Evolutionary conservation across 2,888 invertebrate genomes (phyloP).

Genomic region (Phyto melanocephala): DNA sequence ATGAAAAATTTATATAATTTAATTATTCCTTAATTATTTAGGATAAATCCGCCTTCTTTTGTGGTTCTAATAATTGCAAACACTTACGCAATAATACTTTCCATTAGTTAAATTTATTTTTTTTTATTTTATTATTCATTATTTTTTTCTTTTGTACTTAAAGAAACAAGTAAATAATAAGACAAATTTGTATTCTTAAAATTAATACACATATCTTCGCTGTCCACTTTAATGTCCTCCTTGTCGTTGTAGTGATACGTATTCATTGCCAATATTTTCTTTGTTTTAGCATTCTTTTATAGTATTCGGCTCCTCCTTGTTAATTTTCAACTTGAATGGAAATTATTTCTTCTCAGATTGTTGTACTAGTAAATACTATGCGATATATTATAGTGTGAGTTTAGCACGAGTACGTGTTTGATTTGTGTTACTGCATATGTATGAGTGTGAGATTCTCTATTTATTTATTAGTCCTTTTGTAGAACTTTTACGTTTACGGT

Average conservation of each 20-base stretch:
- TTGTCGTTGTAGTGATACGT: neutral
- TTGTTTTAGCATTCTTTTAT: conserved; percentile 2
- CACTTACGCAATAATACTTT: too few species aligned
- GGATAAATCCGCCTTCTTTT: too few species aligned
- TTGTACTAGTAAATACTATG: neutral
- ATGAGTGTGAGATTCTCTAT: conserved; percentile 5
- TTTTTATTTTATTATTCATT: neutral
- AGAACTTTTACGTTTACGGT: conserved; percentile 34
- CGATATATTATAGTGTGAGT: neutral
- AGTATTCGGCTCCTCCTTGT: conserved; percentile 3
- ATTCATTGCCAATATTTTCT: neutral
- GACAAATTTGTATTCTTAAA: neutral
- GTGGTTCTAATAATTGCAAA: too few species aligned
- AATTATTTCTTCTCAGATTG: conserved; percentile 3
- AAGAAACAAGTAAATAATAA: neutral
- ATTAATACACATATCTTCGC: neutral
- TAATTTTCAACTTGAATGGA: conserved; percentile 34
- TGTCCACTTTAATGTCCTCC: neutral
- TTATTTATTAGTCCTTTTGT: conserved; percentile 45
- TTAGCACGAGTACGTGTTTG: neutral
- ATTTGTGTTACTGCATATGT: neutral
- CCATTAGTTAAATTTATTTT: too few species aligned
- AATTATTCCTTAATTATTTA: too few species aligned
- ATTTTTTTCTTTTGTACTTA: neutral
- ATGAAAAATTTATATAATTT: too few species aligned